These are phyloP conservation scores for Lithophane ornitopus DNA, from an alignment of 2,888 invertebrate species.

Conservation along the genomic window DNA sequence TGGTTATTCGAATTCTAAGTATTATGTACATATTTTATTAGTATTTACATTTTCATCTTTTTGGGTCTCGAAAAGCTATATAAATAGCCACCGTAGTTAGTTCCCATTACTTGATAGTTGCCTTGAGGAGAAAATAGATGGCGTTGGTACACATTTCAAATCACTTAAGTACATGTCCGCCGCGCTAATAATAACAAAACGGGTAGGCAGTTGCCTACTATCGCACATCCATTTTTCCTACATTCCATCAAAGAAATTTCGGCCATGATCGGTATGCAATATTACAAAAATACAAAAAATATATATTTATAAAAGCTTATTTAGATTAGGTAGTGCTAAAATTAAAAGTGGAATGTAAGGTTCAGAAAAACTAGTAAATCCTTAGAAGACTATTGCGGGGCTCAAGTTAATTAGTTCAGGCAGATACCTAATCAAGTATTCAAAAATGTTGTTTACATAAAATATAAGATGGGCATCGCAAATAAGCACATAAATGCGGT, in stretches of 20 bases:
- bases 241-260: neutral
- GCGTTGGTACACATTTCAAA: constrained; percentile 45
- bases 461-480: neutral
- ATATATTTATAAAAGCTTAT: neutral
- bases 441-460: neutral
- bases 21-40: no score
- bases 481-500: constrained; percentile 8
- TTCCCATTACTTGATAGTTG: constrained; percentile 15
- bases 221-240: constrained; percentile 1
- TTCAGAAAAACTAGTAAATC: neutral
- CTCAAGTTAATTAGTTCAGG: neutral
- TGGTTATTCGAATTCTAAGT: neutral
- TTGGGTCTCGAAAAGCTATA: neutral
- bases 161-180: neutral
- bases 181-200: constrained; percentile 9
- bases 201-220: constrained; percentile 11
- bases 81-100: neutral
- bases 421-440: constrained; percentile 2
- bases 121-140: constrained; percentile 37
- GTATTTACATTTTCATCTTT: no score
- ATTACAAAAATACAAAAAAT: neutral
- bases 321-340: neutral
- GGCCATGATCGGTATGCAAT: neutral
- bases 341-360: neutral
- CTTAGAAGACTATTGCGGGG: neutral